Evolutionary conservation across 2,888 invertebrate genomes (phyloP), one percentile per base, ranked within the genome.

Genomic region (Muschampia plurimacula): DNA sequence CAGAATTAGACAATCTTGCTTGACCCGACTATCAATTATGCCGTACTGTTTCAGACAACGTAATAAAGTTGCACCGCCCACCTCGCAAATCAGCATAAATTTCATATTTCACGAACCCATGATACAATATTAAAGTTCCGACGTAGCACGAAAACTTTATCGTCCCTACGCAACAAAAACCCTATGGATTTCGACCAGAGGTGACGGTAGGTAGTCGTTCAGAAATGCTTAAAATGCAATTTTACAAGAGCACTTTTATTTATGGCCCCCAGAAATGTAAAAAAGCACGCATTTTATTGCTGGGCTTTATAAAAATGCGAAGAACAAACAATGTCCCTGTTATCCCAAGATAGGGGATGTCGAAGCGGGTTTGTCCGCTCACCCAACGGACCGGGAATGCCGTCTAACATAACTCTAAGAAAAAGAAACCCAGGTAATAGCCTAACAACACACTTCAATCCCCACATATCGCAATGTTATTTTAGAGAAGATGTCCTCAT

Each of bases 221-320:
- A 88, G 87, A 92, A 89, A 91, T 91, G 91, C 92, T 93, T 93
- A 91, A 91, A 93, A 92, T 93, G 93, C 92, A 93, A 94, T 94
- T 93, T 93, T 90, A 91, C 88, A 85, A 85, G 86, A 86, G 87
- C 81, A 86, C 85, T 88, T 89, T 90, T 92, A 93, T 93, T 93
- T 92, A 92, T 92, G 90, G 85, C 85, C 90, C 87, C 89, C 89
- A 89, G 89, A 92, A 92, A 93, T 93, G 91, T 91, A 90, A 93
- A 41, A 93, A 92, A 91, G 89, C 90, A 90, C 92, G 88, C 55
- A 57, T 93, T 94, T 93, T 93, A 94, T 92, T 93, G 91, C 90
- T 81, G 81, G 87, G 89, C 89, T 90, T 89, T 91, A 87, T 88
- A 91, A 91, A 91, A 93, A 92, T 92, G 88, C 83, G 87, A 88